These are phyloP conservation scores for Meiosimyza platycephala DNA, from an alignment of 2,888 invertebrate species.

Conservation along the genomic window DNA sequence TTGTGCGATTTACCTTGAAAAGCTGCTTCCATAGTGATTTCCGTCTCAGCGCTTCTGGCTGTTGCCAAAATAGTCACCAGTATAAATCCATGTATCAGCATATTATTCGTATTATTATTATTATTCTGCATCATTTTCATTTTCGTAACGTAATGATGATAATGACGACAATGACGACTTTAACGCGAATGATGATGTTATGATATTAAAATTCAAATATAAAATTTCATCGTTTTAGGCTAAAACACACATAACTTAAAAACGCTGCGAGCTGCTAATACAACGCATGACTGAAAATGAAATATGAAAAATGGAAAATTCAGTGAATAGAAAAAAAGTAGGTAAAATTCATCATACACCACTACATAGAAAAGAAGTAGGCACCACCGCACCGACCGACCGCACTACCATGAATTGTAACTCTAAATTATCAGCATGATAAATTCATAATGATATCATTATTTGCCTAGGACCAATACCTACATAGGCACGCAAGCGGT, in stretches of 20 bases:
- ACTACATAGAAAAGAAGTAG: neutral
- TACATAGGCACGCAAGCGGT: neutral
- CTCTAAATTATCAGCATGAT: conserved; percentile 10
- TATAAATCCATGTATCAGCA: conserved; percentile 62
- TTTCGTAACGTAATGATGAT: conserved; percentile 33
- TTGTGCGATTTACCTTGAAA: conserved; percentile 70
- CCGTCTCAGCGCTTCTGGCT: conserved; percentile 62
- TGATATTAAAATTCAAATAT: conserved; percentile 36
- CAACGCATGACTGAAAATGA: conserved; percentile 29
- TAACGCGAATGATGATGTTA: conserved; percentile 26
- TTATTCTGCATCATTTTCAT: conserved; percentile 50
- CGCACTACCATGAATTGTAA: neutral
- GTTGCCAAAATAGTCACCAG: conserved; percentile 60
- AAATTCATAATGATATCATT: conserved; percentile 29
- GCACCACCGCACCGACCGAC: too few relatives aligned
- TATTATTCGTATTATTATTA: conserved; percentile 57
- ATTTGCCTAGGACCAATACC: conserved; percentile 22
- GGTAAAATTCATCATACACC: too few relatives aligned
- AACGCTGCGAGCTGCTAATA: conserved; percentile 23
- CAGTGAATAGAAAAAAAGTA: conserved; percentile 2
- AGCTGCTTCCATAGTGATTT: conserved; percentile 70
- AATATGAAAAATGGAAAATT: conserved; percentile 13
- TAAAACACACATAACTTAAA: conserved; percentile 34
- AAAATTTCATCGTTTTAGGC: conserved; percentile 30
- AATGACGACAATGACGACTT: conserved; percentile 26